A percentile compares a stretch with the other conserved stretches of the same genome.
These are phyloP conservation scores for Calidris pygmaea DNA, from an alignment of 2,113 vertebrate species.

Conservation along the genomic window DNA sequence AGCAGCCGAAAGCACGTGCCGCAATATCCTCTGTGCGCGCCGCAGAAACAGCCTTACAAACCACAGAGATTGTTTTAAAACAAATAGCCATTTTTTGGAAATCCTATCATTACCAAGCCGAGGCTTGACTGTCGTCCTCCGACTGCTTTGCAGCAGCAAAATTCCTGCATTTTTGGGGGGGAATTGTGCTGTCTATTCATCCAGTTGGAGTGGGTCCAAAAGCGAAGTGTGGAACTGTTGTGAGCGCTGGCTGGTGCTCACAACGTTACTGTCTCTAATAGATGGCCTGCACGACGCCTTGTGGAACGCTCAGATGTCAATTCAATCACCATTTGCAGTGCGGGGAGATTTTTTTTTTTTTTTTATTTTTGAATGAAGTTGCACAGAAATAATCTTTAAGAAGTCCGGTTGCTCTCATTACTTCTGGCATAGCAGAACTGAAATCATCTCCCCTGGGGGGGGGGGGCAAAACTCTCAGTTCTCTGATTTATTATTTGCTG, in stretches of 20 bases:
- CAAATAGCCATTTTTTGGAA: conserved; percentile 15
- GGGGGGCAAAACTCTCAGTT: background rate
- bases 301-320: background rate
- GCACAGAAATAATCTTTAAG: background rate
- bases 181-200: conserved; percentile 16
- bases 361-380: background rate
- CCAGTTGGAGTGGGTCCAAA: conserved; percentile 15
- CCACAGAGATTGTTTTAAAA: conserved; percentile 50
- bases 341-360: background rate
- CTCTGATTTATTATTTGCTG: background rate
- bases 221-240: background rate
- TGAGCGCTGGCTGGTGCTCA: background rate
- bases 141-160: conserved; percentile 19
- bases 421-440: background rate
- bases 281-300: background rate
- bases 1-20: background rate
- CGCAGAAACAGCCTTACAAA: conserved; percentile 12
- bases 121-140: conserved; percentile 20
- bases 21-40: background rate
- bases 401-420: background rate
- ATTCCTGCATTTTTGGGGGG: conserved; percentile 21
- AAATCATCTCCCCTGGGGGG: background rate
- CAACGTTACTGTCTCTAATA: background rate
- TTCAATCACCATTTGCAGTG: background rate
- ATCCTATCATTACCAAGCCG: conserved; percentile 32